Evolutionary conservation across 2,888 invertebrate species (phyloP), one percentile per base, ranked within the genome.

Genomic region (Ochropleura leucogaster): DNA sequence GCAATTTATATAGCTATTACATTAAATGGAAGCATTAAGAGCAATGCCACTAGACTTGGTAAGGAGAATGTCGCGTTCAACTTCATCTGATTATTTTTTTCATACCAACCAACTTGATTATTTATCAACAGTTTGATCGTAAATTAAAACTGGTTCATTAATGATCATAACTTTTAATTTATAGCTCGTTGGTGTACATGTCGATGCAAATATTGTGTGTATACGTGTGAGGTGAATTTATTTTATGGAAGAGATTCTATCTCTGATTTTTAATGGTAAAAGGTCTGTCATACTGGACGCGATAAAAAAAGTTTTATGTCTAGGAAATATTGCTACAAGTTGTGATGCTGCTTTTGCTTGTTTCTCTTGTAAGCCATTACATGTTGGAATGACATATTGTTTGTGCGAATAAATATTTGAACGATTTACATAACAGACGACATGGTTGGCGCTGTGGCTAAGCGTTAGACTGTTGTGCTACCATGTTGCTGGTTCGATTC

Each of bases 61-160:
- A 70, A 77, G 62, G 77, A 84, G 88, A 90, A 91, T 91, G 92
- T 92, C 90, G 89, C 88, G 80, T 87, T 82, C 86, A 85, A 84
- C 88, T 83, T 89, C 89, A 88, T 89, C 89, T 89, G 91, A 91
- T 92, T 90, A 91, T 87, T 92, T 91, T 92, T 94, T 93, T 92
- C 90, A 90, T 91, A 89, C 88, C 87, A 80, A 90, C 82, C 88
- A 90, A 89, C 89, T 91, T 89, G 90, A 91, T 91, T 92, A 93
- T 93, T 93, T 92, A 93, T 94, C 92, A 90, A 85, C 87, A 89
- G 87, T 91, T 90, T 89, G 90, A 92, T 93, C 93, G 91, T 94
- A 95, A 94, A 94, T 94, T 93, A 92, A 93, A 93, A 93, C 94
- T 91, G 91, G 94, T 94, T 93, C 94, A 93, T 94, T 94, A 94